phyloP scores from a whole-genome alignment of 2,797 vertebrate genomes.

The Merluccius polli region DNA sequence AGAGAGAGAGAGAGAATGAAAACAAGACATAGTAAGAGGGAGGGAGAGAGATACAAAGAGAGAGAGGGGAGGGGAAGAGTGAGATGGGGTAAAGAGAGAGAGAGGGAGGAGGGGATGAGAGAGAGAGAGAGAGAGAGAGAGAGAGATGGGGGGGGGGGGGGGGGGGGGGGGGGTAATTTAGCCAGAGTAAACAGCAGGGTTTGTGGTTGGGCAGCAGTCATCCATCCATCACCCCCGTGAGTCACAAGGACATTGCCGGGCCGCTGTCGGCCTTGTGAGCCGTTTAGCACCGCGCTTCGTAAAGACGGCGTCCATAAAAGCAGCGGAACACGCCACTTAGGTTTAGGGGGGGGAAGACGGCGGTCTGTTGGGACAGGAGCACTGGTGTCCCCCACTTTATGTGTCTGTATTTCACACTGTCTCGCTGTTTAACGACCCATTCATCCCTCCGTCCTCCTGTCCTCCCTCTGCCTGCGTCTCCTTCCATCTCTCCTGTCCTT shows the following conservation, averaged over 20 bases:
- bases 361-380: not conserved
- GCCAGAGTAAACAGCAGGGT: conserved; percentile 67
- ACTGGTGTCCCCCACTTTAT: not conserved
- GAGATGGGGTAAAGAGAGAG: conserved; percentile 18
- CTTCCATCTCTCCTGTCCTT: conserved; percentile 13
- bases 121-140: conserved; percentile 36
- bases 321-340: no score
- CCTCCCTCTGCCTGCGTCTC: conserved; percentile 14
- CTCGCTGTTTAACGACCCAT: not conserved
- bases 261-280: conserved; percentile 24
- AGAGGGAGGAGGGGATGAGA: conserved; percentile 30
- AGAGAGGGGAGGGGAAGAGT: not conserved
- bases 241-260: conserved; percentile 52
- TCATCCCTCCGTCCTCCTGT: not conserved
- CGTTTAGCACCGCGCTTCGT: not conserved
- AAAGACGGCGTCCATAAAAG: no score
- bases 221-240: conserved; percentile 66
- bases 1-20: not conserved
- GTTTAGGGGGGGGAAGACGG: no score
- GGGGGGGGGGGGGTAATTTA: conserved; percentile 59
- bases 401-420: conserved; percentile 23
- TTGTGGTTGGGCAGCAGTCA: conserved; percentile 62
- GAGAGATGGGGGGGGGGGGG: conserved; percentile 15
- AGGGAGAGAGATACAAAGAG: no score
- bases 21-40: conserved; percentile 14